phyloP scores from a whole-genome alignment of 2,888 invertebrate species.

The Drosophila cracens region DNA sequence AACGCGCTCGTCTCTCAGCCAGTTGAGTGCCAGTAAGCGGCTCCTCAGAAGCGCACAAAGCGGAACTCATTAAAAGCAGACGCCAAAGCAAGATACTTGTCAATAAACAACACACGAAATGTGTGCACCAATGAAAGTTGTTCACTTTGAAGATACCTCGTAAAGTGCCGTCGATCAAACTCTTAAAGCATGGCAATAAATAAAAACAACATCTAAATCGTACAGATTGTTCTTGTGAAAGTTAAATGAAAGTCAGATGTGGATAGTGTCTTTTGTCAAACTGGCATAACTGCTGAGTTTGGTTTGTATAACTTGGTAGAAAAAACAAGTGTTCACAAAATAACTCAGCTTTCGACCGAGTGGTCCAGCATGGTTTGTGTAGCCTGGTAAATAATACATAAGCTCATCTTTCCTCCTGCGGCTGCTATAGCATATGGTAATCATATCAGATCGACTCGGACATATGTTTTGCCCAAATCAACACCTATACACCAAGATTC shows the following conservation, averaged over 20 bases:
- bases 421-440: no score
- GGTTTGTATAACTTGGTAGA: neutral
- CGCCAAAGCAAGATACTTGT: conserved; percentile 31
- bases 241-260: neutral
- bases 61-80: conserved; percentile 50
- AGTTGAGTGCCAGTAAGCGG: conserved; percentile 23
- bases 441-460: neutral
- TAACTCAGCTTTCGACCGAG: neutral
- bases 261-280: neutral
- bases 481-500: neutral
- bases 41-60: conserved; percentile 19
- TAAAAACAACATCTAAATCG: no score
- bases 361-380: no score
- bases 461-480: no score
- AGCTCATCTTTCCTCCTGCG: neutral
- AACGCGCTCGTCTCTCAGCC: conserved; percentile 16
- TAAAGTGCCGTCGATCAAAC: neutral
- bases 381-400: neutral
- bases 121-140: neutral
- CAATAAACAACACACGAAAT: neutral
- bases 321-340: neutral
- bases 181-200: no score
- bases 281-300: neutral
- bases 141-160: conserved; percentile 12
- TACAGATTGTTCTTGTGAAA: neutral